Base-by-base conservation (phyloP, 1,140 invertebrate species). In the Dendroctonus ponderosae region DNA sequence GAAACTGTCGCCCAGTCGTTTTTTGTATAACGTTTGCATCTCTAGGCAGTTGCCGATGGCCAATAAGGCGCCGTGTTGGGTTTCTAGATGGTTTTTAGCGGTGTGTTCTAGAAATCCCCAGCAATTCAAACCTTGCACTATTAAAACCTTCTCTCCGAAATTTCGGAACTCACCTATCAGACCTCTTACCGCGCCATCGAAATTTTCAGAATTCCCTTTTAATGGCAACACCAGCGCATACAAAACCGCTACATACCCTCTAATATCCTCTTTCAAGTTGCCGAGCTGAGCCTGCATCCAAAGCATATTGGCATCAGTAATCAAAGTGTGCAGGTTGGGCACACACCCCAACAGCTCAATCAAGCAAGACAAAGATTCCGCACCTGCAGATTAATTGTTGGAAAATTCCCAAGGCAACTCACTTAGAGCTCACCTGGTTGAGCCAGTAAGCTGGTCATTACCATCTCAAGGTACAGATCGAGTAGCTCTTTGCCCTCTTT, bases 241-340 rank as follows among this genome's bases (percentile, higher is more conserved):
- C 57, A 93, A 80, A 62, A 87, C 81, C 2, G 90, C 85, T 5
- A 85, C 84, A 39, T 84, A 79, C 71, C 90, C 86, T 43, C 90
- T 81, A n/a, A 92, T 82, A 48, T 91, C 88, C 73, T 91, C 89
- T 68, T 88, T 87, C 7, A 84, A 86, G n/a, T 86, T 88, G 38
- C 81, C 84, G 52, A 91, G 82, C 52, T 90, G 81, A 67, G 82
- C 85, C 67, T 82, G 77, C 3, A 89, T 77, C 85, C 88, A 91
- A 26, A 83, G 79, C 1, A 82, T 76, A 71, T 87, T 70, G 15
- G 71, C 72, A 7, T 53, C 39, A 54, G 49, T 42, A 7, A 71
- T 46, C 8, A 71, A 53, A 40, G 62, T 43, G 26, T 71, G 56
- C 12, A 84, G 80, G 64, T 84, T 79, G 9, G 82, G 73, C 6